Conservation (phyloP, 1,140 invertebrate species). For the Lasaia peninsularis region DNA sequence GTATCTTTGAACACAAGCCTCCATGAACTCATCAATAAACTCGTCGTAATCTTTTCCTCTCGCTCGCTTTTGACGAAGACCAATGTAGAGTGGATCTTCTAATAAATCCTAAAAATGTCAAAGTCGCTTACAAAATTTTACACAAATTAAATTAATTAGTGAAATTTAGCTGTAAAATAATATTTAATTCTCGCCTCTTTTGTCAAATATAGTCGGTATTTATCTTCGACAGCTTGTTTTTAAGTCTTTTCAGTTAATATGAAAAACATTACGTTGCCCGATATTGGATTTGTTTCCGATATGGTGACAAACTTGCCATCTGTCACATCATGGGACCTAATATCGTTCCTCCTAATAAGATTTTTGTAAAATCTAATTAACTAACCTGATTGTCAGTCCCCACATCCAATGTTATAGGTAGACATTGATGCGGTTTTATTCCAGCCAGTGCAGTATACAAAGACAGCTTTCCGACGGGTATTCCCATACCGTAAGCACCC, state of each 20-base stretch:
- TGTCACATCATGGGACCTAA: too few species aligned
- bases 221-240: too few species aligned
- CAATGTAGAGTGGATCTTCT: slow-evolving; percentile 97
- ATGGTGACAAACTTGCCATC: too few species aligned
- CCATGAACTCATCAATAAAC: slow-evolving; percentile 99
- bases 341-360: background rate
- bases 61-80: slow-evolving; percentile 90
- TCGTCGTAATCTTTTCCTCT: slow-evolving; percentile 94
- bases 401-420: slow-evolving; percentile 95
- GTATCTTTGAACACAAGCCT: slow-evolving; percentile 94
- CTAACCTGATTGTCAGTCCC: slow-evolving; percentile 91
- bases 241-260: too few species aligned
- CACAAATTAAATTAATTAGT: too few species aligned
- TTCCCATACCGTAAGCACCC: slow-evolving; percentile 97
- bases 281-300: too few species aligned
- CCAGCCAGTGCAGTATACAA: slow-evolving; percentile 95
- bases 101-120: slow-evolving; percentile 82
- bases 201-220: too few species aligned
- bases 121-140: background rate
- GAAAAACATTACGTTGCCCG: too few species aligned
- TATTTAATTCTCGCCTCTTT: too few species aligned
- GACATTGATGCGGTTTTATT: slow-evolving; percentile 94
- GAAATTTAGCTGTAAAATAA: too few species aligned
- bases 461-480: slow-evolving; percentile 95
- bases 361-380: background rate